A percentile compares a stretch with the other conserved stretches of the same genome.
These are phyloP conservation scores for Cetonia aurata DNA, from an alignment of 2,888 invertebrate genomes.

Conservation along the genomic window DNA sequence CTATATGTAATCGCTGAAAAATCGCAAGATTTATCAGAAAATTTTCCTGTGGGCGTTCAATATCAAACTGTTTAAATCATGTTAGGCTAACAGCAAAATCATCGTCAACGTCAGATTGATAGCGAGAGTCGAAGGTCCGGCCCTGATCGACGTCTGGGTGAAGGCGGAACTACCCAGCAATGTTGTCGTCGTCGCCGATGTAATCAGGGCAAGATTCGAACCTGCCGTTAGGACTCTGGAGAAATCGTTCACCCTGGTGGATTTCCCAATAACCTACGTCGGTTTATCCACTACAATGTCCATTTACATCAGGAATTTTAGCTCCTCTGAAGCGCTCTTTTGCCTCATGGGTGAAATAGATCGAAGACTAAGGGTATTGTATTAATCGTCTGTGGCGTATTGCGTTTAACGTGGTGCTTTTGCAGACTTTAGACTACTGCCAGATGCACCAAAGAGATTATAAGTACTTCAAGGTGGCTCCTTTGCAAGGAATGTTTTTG, in stretches of 20 bases:
- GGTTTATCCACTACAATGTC: constrained; percentile 61
- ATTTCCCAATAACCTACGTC: constrained; percentile 64
- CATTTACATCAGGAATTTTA: constrained; percentile 64
- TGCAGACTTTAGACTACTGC: constrained; percentile 50
- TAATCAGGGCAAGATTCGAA: constrained; percentile 62
- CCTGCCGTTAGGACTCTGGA: constrained; percentile 62
- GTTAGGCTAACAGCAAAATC: constrained; percentile 54
- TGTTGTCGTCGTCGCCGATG: constrained; percentile 57
- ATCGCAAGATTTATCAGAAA: not conserved
- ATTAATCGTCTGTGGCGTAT: no score
- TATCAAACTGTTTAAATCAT: no score
- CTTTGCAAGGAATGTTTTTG: constrained; percentile 43
- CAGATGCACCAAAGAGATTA: not conserved
- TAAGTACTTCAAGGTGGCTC: constrained; percentile 36
- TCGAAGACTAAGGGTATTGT: constrained; percentile 49
- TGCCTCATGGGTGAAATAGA: constrained; percentile 62
- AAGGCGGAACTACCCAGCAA: constrained; percentile 60
- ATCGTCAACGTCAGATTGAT: constrained; percentile 62
- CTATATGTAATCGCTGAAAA: not conserved
- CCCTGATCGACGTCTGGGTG: constrained; percentile 66
- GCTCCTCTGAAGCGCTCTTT: constrained; percentile 63
- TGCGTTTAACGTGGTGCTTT: not conserved
- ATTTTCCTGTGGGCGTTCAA: no score
- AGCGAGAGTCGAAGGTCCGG: constrained; percentile 61
- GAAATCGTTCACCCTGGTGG: constrained; percentile 63